Evolutionary conservation across 2,797 vertebrate species (phyloP).

Genomic region (Microctenopoma stevenorrisi): DNA sequence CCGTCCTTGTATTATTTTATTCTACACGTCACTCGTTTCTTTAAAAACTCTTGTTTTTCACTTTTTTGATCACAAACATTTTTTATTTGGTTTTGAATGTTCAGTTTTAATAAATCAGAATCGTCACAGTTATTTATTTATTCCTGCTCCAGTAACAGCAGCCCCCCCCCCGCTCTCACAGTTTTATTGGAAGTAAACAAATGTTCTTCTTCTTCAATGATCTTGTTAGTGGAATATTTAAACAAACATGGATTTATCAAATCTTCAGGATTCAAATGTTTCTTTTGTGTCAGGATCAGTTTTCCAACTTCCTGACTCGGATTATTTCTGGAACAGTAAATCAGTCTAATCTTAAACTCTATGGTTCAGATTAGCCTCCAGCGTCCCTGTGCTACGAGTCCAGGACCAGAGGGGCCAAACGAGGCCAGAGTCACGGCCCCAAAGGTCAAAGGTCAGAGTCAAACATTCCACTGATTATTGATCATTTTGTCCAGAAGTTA

Average conservation of each 20-base stretch:
- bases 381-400: background rate
- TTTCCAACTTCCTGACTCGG: slow-evolving; percentile 6
- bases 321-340: slow-evolving; percentile 53
- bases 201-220: background rate
- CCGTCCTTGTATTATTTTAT: no score
- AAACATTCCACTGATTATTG: no score
- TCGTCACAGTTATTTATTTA: no score
- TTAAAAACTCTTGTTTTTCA: background rate
- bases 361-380: slow-evolving; percentile 52
- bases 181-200: slow-evolving; percentile 53
- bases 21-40: no score
- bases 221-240: no score
- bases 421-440: no score
- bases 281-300: background rate
- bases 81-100: no score
- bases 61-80: no score
- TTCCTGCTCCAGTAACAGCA: no score
- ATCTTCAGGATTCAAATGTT: background rate
- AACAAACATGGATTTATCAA: background rate
- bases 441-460: background rate
- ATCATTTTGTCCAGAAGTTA: no score
- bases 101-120: no score
- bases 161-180: no score
- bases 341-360: slow-evolving; percentile 62
- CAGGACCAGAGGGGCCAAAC: background rate